Evolutionary conservation across 2,888 invertebrate species (phyloP).

Genomic region (Netelia fuscicornis): DNA sequence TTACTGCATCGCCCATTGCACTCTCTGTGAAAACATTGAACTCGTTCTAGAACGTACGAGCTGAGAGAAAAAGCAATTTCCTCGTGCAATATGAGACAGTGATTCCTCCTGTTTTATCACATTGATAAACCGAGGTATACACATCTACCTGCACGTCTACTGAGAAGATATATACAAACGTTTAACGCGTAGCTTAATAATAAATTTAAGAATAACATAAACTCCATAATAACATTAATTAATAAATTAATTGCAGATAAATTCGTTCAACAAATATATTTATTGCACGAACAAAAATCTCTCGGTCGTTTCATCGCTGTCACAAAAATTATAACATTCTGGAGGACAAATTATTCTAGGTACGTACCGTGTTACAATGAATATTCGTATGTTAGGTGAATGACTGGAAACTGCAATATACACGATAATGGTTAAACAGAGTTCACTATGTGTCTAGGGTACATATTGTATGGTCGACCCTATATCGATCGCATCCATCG

Average conservation of each 20-base stretch:
- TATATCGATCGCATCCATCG: slow-evolving; percentile 51
- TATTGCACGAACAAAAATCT: no score
- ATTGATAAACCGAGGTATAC: neutral
- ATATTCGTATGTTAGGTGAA: neutral
- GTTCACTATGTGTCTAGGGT: slow-evolving; percentile 15
- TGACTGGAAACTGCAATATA: slow-evolving; percentile 15
- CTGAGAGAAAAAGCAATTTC: slow-evolving; percentile 42
- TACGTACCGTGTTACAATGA: neutral
- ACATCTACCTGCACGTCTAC: no score
- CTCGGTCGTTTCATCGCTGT: no score
- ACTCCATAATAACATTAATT: no score
- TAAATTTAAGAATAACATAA: no score
- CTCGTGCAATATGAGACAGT: slow-evolving; percentile 15
- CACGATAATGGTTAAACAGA: neutral
- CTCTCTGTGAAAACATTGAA: slow-evolving; percentile 26
- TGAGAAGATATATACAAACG: no score
- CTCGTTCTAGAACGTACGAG: slow-evolving; percentile 24
- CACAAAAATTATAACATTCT: no score
- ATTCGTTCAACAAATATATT: no score
- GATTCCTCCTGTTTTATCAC: slow-evolving; percentile 1
- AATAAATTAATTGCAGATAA: no score
- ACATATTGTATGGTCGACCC: neutral
- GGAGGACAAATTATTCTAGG: neutral
- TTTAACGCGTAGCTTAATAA: no score
- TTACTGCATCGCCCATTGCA: slow-evolving; percentile 42